Conservation (phyloP, 1,140 invertebrate genomes). For the Magallana ariakensis region DNA sequence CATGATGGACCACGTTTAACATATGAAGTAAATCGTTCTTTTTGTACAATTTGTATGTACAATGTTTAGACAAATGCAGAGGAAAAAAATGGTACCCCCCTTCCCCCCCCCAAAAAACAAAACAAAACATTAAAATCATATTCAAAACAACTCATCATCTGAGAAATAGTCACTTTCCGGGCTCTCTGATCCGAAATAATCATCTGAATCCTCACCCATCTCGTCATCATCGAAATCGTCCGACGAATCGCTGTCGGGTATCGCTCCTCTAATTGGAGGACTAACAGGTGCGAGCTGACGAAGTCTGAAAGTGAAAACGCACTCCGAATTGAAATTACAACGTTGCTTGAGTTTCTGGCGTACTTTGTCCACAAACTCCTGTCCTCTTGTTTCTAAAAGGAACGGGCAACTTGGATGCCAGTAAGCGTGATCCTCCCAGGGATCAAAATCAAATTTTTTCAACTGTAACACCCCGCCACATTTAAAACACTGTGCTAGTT, state of each 20-base stretch:
- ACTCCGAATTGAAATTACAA: slow-evolving; percentile 34
- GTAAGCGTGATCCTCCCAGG: slow-evolving; percentile 46
- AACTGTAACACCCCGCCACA: slow-evolving; percentile 48
- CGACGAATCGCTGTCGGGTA: neutral
- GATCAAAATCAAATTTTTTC: slow-evolving; percentile 52
- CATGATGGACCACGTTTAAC: too few relatives aligned
- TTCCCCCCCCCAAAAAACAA: too few relatives aligned
- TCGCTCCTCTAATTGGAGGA: neutral
- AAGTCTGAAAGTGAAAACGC: slow-evolving; percentile 49
- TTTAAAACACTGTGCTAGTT: slow-evolving; percentile 52
- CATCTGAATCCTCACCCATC: neutral
- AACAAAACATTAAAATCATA: too few relatives aligned
- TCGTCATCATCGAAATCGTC: slow-evolving; percentile 26
- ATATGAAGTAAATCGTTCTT: too few relatives aligned
- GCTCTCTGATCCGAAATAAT: slow-evolving; percentile 24
- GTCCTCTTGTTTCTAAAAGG: slow-evolving; percentile 34
- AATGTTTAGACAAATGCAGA: too few relatives aligned
- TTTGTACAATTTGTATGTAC: too few relatives aligned
- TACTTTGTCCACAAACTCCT: slow-evolving; percentile 47
- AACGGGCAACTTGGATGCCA: slow-evolving; percentile 52
- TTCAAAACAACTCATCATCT: neutral
- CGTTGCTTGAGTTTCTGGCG: slow-evolving; percentile 41
- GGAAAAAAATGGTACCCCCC: too few relatives aligned
- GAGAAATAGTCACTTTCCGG: slow-evolving; percentile 32
- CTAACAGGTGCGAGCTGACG: slow-evolving; percentile 39